Evolutionary conservation across 1,140 invertebrate species (phyloP).

Genomic region (Euwallacea similis): DNA sequence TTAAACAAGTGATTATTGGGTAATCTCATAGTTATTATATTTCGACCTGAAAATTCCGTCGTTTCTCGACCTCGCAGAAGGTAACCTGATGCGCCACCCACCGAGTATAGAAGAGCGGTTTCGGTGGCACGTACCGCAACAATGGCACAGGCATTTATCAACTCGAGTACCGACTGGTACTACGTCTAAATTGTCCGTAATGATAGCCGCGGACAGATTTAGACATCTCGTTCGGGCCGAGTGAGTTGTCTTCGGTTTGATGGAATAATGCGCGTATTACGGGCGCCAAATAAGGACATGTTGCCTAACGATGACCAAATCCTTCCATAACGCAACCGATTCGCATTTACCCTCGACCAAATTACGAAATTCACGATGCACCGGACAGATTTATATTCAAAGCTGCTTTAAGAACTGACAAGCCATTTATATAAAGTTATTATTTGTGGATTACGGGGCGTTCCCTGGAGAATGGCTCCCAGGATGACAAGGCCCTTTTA

Average conservation of each 20-base stretch:
- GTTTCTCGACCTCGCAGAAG: neutral
- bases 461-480: neutral
- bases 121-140: constrained; percentile 11
- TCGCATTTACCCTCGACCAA: neutral
- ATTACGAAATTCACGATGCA: neutral
- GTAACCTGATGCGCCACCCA: constrained; percentile 6
- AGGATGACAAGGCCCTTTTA: constrained; percentile 1
- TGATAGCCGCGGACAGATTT: constrained; percentile 21
- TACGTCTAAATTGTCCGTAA: constrained; percentile 22
- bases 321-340: no score
- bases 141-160: constrained; percentile 11
- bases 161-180: constrained; percentile 6
- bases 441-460: neutral
- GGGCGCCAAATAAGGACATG: constrained; percentile 8
- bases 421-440: constrained; percentile 2
- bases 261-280: constrained; percentile 4
- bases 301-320: neutral
- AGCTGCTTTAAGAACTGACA: neutral
- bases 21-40: no score
- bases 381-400: neutral
- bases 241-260: neutral
- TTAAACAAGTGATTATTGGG: no score
- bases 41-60: no score
- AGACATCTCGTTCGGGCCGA: constrained; percentile 12
- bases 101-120: constrained; percentile 5